A percentile compares a stretch with the other conserved stretches of the same genome.
Evolutionary conservation across 2,888 invertebrate species (phyloP).

Genomic region (Leucophenga montana): DNA sequence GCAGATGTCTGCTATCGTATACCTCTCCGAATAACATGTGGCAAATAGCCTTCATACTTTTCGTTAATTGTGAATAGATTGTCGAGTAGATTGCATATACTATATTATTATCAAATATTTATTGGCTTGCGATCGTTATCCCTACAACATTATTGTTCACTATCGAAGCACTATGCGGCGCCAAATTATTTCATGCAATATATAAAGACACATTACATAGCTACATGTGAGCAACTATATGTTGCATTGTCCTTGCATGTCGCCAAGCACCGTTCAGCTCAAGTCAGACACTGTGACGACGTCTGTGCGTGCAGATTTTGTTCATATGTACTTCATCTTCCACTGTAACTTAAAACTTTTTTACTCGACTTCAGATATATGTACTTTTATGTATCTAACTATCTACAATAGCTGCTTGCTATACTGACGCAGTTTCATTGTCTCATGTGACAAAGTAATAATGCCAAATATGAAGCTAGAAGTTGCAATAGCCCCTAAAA

Average conservation of each 20-base stretch:
- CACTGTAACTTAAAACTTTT: not conserved
- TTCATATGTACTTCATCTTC: not conserved
- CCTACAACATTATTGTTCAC: conserved; percentile 38
- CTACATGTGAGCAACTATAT: no score
- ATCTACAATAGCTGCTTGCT: conserved; percentile 1
- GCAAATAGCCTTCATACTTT: no score
- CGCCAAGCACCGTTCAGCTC: not conserved
- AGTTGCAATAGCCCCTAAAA: conserved; percentile 33
- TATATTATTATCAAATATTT: no score
- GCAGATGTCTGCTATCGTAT: no score
- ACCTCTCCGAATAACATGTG: no score
- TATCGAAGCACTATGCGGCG: conserved; percentile 55
- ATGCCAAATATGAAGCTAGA: conserved; percentile 56
- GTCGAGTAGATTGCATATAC: no score
- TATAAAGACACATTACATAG: conserved; percentile 11
- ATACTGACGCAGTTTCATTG: conserved; percentile 34
- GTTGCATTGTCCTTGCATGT: not conserved
- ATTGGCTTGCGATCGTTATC: no score
- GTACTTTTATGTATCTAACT: conserved; percentile 7
- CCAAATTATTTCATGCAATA: conserved; percentile 59
- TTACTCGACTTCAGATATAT: not conserved
- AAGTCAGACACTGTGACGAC: conserved; percentile 4
- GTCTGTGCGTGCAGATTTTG: not conserved
- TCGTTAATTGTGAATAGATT: no score
- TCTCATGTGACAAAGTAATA: conserved; percentile 63